phyloP scores from a whole-genome alignment of 1,140 invertebrate genomes.

The Papilio polyxenes region DNA sequence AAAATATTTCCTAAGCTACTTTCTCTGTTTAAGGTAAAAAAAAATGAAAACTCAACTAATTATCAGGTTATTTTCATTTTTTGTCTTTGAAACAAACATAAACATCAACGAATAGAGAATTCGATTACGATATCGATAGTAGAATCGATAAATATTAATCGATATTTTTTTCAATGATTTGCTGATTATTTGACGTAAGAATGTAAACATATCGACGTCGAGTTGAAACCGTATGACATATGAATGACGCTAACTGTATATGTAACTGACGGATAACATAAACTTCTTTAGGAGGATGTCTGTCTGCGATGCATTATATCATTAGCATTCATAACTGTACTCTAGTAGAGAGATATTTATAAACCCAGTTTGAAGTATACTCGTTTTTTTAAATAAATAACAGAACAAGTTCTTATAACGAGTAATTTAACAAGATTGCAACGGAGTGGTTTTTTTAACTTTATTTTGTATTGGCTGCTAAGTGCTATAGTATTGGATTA shows the following conservation, averaged over 20 bases:
- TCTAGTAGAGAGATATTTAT: constrained; percentile 2
- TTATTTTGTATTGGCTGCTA: background rate
- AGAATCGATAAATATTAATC: background rate
- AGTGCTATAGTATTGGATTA: background rate
- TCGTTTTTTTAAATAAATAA: constrained; percentile 18
- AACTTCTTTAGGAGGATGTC: constrained; percentile 6
- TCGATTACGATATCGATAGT: background rate
- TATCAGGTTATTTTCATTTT: no score
- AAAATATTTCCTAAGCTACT: no score
- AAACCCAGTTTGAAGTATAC: background rate
- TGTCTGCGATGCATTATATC: background rate
- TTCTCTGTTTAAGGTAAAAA: no score
- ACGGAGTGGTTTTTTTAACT: background rate
- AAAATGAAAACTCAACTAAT: no score
- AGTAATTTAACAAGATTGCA: background rate
- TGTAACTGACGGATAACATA: constrained; percentile 1
- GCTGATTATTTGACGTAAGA: background rate
- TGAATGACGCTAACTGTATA: constrained; percentile 15
- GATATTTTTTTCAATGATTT: background rate
- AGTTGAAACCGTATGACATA: background rate
- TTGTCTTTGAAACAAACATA: no score
- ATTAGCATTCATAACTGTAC: constrained; percentile 12
- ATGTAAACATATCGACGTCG: constrained; percentile 1
- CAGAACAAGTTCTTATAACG: constrained; percentile 4
- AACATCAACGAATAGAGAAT: no score